Evolutionary conservation across 1,140 invertebrate species (phyloP).

Genomic region (Scylla paramamosain): DNA sequence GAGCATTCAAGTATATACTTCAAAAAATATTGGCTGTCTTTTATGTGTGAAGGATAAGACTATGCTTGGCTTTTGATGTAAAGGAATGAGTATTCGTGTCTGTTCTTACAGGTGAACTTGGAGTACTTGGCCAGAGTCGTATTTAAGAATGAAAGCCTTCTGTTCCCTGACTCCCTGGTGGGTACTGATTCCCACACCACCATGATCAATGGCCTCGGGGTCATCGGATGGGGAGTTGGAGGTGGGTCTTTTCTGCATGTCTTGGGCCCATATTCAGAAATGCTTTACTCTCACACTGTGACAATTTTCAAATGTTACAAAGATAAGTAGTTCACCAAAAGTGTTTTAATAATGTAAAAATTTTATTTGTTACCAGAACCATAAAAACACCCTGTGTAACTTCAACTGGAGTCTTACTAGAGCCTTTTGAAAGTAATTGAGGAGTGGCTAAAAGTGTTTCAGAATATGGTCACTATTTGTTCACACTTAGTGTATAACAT

Average conservation of each 20-base stretch:
- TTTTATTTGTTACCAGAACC: too few species aligned
- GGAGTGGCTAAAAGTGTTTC: too few species aligned
- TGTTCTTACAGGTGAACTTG: constrained; percentile 87
- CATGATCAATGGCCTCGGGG: constrained; percentile 96
- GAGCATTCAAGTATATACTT: too few species aligned
- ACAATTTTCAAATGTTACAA: too few species aligned
- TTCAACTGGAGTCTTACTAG: too few species aligned
- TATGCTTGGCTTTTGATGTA: too few species aligned
- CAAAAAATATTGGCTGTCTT: too few species aligned
- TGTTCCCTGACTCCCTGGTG: constrained; percentile 98
- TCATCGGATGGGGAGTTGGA: constrained; percentile 86
- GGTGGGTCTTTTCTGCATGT: constrained; percentile 77
- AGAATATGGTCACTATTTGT: background rate
- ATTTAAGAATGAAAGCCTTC: constrained; percentile 85
- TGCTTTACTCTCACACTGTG: background rate
- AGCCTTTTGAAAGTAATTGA: too few species aligned
- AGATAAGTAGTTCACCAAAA: too few species aligned
- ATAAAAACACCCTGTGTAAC: too few species aligned
- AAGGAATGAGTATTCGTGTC: background rate
- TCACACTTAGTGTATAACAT: background rate
- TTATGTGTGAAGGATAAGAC: too few species aligned
- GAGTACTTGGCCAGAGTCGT: constrained; percentile 98
- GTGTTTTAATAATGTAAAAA: too few species aligned
- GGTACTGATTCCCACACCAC: constrained; percentile 99
- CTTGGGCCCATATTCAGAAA: background rate